A percentile compares a stretch with the other conserved stretches of the same genome.
These are phyloP conservation scores for Margarornis squamiger DNA, from an alignment of 2,797 vertebrate species.

Conservation along the genomic window DNA sequence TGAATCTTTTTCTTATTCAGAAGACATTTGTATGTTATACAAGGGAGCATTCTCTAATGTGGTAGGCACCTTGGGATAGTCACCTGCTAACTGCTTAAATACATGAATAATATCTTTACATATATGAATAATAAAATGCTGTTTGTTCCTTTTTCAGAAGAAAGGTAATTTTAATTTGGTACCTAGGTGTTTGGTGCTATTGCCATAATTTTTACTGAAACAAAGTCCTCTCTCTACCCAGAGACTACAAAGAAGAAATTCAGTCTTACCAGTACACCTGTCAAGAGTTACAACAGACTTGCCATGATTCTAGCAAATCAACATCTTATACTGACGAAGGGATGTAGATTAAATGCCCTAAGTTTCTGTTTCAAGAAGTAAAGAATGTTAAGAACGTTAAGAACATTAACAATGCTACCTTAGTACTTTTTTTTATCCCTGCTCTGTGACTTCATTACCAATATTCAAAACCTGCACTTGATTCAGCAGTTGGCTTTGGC, in stretches of 20 bases:
- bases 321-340: not conserved
- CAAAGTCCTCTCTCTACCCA: not conserved
- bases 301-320: conserved; percentile 6
- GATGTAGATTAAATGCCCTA: not conserved
- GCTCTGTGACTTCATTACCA: not conserved
- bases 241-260: not conserved
- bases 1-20: not conserved
- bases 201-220: not conserved
- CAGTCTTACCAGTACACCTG: not conserved
- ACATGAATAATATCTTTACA: not conserved
- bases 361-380: not conserved
- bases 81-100: not conserved
- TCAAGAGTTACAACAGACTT: not conserved
- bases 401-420: not conserved
- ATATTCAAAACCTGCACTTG: not conserved
- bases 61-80: not conserved
- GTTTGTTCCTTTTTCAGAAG: not conserved
- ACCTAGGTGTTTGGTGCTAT: not conserved
- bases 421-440: not conserved
- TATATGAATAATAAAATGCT: not conserved
- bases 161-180: not conserved
- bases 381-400: not conserved
- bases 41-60: not conserved
- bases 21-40: not conserved
- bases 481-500: not conserved